Base-by-base conservation (phyloP, 1,140 invertebrate species). In the Helicoverpa armigera region DNA sequence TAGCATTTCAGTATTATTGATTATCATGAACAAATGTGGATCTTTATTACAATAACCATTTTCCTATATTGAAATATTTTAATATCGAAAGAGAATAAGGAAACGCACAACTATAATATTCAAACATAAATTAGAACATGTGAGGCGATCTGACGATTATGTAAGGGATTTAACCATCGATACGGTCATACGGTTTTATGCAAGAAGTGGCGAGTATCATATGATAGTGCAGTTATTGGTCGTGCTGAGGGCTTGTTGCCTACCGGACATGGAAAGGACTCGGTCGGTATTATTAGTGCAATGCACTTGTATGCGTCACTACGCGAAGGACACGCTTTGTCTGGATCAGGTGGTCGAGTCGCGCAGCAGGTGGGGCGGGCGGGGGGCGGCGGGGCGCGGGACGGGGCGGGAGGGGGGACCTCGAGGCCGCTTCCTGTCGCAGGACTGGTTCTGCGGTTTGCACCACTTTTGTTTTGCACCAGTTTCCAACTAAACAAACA, bases 361-460 rank as follows among this genome's bases (percentile, higher is more conserved):
- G 84, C 67, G 82, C 63, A 83, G 85, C 83, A 75, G 83, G 81
- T 74, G 82, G 70, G 74, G 82, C 58, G 18, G 1, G 79, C n/a
- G 81, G 60, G 77, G 82, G 50, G 58, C 23, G 2, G 79, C n/a
- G 81, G 60, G 77, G 82, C 35, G 65, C 31, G 82, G 69, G 69
- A 82, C 79, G 51, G 75, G 53, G 82, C 74, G 13, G 77, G 29
- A 83, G 74, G 78, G 84, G 80, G 83, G 80, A 80, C 23, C 83
- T 87, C 91, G 91, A 93, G 92, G 91, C 89, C 91, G 91, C 92
- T 94, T 94, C 92, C 92, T 94, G 92, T 90, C 92, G 89, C 86
- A 89, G 89, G 91, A 94, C 92, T 92, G 91, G 92, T 94, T 94
- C 86, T 92, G 89, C 83, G 85, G 91, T 93, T 92, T 93, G 91